phyloP scores from a whole-genome alignment of 2,888 invertebrate species.

The Furcula furcula region DNA sequence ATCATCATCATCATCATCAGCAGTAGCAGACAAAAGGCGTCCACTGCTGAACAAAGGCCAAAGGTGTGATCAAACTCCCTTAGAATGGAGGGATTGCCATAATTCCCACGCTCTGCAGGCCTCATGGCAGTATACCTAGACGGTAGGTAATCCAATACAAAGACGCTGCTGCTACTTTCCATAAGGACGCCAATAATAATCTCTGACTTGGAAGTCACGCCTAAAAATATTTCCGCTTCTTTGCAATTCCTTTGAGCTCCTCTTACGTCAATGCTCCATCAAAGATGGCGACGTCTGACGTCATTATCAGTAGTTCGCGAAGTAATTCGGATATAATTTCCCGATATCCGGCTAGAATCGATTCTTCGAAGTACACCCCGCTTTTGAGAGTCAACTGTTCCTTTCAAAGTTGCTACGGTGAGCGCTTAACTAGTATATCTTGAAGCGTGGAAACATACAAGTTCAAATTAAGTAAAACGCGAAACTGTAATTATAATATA shows the following conservation, averaged over 20 bases:
- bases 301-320: constrained; percentile 35
- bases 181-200: not conserved
- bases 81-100: too few species aligned
- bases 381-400: constrained; percentile 33
- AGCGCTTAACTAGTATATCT: constrained; percentile 7
- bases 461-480: too few species aligned
- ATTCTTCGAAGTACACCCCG: constrained; percentile 27
- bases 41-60: too few species aligned
- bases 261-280: not conserved
- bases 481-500: too few species aligned
- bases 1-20: too few species aligned
- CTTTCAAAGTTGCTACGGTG: constrained; percentile 31
- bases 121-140: too few species aligned
- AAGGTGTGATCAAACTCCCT: too few species aligned
- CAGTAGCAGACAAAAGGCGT: too few species aligned
- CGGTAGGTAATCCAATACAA: too few species aligned
- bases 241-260: not conserved
- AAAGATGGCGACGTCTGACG: constrained; percentile 19
- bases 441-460: constrained; percentile 20
- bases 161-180: too few species aligned
- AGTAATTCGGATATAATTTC: constrained; percentile 41
- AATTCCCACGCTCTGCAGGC: too few species aligned
- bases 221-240: not conserved
- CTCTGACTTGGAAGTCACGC: not conserved
- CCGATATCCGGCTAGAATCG: constrained; percentile 37